Base-by-base conservation (phyloP, 2,797 vertebrate species). In the Brotula barbata region DNA sequence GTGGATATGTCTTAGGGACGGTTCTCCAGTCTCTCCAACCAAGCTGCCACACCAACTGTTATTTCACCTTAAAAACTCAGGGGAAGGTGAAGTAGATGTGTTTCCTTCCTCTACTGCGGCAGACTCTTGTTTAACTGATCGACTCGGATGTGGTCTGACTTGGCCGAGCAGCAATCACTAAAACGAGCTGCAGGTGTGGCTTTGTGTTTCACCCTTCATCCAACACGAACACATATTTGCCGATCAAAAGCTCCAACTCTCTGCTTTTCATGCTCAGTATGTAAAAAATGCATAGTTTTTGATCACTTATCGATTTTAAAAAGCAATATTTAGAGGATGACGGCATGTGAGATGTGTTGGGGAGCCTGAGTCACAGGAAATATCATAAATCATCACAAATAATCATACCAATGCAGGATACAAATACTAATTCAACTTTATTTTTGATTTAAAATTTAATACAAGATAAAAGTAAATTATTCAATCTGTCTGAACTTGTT, bases 371-470 rank as follows among this genome's bases (percentile, higher is more conserved):
- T 28, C 25, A 28, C n/a, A n/a, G n/a, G n/a, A n/a, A n/a, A n/a
- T n/a, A 28, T 8, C 4, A 4, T 8, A 28, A 28, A 28, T 8
- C 4, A 28, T 28, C 25, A 28, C 25, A 28, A 28, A 8, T 8
- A 28, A 4, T 28, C 25, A 28, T 28, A 4, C 25, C 25, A 28
- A 4, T 28, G 50, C 39, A 13, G 19, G 59, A 46, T 86, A 88
- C 85, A 89, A 90, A 90, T 85, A 86, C 75, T 85, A 83, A 62
- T 80, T 88, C 78, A 64, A 82, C 87, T 88, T 92, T 90, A 92
- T 91, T 91, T 89, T 85, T 86, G 81, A 72, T 89, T 92, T 91
- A 87, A 89, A 90, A 90, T 87, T 84, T 78, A 83, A 87, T 91
- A 91, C 89, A 92, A 92, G 88, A 89, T 87, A 85, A 89, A 90